Evolutionary conservation across 2,888 invertebrate species (phyloP), one percentile per base, ranked within the genome.

Genomic region (Rapana venosa): DNA sequence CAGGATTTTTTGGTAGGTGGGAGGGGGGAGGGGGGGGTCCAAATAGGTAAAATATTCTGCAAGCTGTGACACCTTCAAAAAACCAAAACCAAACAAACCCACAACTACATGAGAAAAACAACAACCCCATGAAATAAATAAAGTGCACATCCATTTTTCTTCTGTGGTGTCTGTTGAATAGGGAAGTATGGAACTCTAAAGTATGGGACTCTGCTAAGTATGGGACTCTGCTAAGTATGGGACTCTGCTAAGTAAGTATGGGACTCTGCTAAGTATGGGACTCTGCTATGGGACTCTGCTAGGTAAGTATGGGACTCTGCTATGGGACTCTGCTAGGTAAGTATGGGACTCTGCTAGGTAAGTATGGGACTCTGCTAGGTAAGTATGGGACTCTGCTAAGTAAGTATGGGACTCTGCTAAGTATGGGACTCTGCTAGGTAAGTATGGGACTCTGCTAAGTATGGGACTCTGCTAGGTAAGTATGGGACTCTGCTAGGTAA

Each of bases 281-380:
- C 79, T 36, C 26, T 92, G 96, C 96, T n/a, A n/a, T n/a, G n/a
- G n/a, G n/a, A n/a, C n/a, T n/a, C n/a, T n/a, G n/a, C n/a, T n/a
- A n/a, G n/a, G 47, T 47, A 5, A 47, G 8, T 47, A 47, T 5
- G 47, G 47, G 47, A 2, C 79, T 36, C 26, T 92, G 96, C 96
- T n/a, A n/a, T n/a, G n/a, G n/a, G n/a, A n/a, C n/a, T n/a, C n/a
- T n/a, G n/a, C n/a, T n/a, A n/a, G n/a, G 47, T 47, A 5, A 47
- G 8, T 47, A 47, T 5, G 47, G 47, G 47, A 2, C 79, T 36
- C 26, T 92, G 96, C 96, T n/a, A n/a, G n/a, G 47, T 47, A 5
- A 47, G 8, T 47, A 47, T 5, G 47, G 47, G 47, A 2, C 79
- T 36, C 26, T 92, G 96, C 96, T n/a, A n/a, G n/a, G 47, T 47